phyloP scores from a whole-genome alignment of 2,888 invertebrate species.

The Lepidocyrtinus sp. region DNA sequence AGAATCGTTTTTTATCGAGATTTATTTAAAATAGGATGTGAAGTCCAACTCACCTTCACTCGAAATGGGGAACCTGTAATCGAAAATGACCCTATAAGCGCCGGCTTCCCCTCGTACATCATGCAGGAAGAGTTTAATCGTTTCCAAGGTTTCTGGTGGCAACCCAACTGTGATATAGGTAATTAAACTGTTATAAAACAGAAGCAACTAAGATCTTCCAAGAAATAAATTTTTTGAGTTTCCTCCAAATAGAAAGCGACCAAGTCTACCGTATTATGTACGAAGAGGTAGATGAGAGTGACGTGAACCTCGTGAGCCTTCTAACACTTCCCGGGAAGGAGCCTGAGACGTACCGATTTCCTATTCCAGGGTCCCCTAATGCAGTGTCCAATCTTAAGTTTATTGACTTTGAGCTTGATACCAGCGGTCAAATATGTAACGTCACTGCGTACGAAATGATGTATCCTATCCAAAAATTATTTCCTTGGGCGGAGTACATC shows the following conservation, averaged over 20 bases:
- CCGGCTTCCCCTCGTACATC: slow-evolving; percentile 98
- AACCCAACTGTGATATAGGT: slow-evolving; percentile 77
- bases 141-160: slow-evolving; percentile 99
- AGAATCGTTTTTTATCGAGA: slow-evolving; percentile 3
- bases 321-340: slow-evolving; percentile 67
- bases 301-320: slow-evolving; percentile 90
- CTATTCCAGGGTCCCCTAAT: slow-evolving; percentile 90
- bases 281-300: slow-evolving; percentile 78
- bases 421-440: slow-evolving; percentile 81
- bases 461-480: slow-evolving; percentile 84
- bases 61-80: slow-evolving; percentile 79
- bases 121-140: slow-evolving; percentile 98
- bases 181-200: background rate
- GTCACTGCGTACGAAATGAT: slow-evolving; percentile 83
- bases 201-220: background rate
- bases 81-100: slow-evolving; percentile 87
- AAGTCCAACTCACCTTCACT: slow-evolving; percentile 81
- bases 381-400: slow-evolving; percentile 88
- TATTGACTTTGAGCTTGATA: slow-evolving; percentile 76
- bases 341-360: slow-evolving; percentile 78
- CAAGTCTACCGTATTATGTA: slow-evolving; percentile 74
- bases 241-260: slow-evolving; percentile 60
- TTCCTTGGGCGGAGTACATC: slow-evolving; percentile 96
- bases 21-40: slow-evolving; percentile 76
- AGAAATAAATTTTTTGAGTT: background rate